phyloP scores from a whole-genome alignment of 2,888 invertebrate species.

The Pocota personata region DNA sequence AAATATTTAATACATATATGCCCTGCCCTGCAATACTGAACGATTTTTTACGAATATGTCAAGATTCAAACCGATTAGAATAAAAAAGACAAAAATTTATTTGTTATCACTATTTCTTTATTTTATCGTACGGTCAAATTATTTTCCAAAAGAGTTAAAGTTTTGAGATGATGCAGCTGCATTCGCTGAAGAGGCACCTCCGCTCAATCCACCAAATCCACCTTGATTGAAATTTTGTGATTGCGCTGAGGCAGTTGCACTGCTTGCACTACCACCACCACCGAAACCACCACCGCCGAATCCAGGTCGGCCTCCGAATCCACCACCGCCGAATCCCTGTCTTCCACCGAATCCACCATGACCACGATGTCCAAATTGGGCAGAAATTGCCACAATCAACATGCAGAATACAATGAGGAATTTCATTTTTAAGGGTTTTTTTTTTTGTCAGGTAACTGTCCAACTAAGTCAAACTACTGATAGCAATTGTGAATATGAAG shows the following conservation, averaged over 20 bases:
- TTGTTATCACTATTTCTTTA: too few species aligned
- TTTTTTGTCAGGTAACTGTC: background rate
- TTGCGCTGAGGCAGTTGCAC: background rate
- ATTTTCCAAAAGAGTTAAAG: too few species aligned
- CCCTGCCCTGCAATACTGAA: too few species aligned
- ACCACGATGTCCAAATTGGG: constrained; percentile 69
- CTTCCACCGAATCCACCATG: background rate
- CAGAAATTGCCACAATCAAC: constrained; percentile 76
- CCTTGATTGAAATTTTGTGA: background rate
- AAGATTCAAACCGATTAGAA: too few species aligned
- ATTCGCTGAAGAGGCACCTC: too few species aligned
- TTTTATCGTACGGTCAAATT: too few species aligned
- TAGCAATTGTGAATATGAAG: background rate
- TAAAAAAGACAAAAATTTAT: too few species aligned
- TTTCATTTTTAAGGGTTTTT: constrained; percentile 75
- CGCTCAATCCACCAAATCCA: background rate
- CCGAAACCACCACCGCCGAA: background rate
- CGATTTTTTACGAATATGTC: too few species aligned
- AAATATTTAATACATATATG: too few species aligned
- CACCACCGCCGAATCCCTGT: background rate
- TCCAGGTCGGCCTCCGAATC: background rate
- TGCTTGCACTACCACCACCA: background rate
- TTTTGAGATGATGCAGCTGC: too few species aligned
- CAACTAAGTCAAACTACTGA: background rate
- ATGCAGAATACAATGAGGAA: constrained; percentile 77